Conservation (phyloP, 1,140 invertebrate genomes). For the Eumeta japonica region DNA sequence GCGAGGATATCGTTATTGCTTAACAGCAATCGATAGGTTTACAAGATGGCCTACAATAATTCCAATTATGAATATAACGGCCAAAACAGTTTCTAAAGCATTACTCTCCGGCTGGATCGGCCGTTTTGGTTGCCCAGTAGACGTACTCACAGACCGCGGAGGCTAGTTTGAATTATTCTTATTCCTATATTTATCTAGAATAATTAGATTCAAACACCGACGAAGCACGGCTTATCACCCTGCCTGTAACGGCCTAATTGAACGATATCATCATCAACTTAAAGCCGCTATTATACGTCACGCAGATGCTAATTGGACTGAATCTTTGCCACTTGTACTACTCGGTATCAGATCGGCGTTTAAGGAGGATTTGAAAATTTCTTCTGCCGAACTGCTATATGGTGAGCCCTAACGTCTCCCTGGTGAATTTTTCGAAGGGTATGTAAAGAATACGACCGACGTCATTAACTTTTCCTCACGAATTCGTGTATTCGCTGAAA, state of each 20-base stretch:
- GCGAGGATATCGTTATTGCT: constrained; percentile 17
- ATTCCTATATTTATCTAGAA: constrained; percentile 1
- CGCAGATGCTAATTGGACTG: constrained; percentile 28
- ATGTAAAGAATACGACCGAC: background rate
- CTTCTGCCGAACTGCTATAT: no score
- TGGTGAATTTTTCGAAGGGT: constrained; percentile 24
- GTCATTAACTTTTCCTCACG: background rate
- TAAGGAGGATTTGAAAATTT: no score
- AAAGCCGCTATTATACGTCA: constrained; percentile 4
- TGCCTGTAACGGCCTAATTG: constrained; percentile 2
- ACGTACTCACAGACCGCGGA: constrained; percentile 27
- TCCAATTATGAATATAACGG: no score
- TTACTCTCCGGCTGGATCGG: constrained; percentile 19
- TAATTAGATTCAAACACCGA: constrained; percentile 1
- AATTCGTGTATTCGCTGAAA: background rate
- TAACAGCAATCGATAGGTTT: no score
- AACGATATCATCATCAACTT: constrained; percentile 2
- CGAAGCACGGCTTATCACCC: constrained; percentile 2
- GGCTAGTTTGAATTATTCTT: no score
- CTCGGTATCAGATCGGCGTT: constrained; percentile 21
- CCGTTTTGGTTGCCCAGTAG: constrained; percentile 18
- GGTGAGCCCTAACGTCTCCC: constrained; percentile 29
- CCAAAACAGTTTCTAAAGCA: no score
- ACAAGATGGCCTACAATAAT: no score
- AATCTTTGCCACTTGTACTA: constrained; percentile 28